Evolutionary conservation across 2,888 invertebrate species (phyloP).

Genomic region (Cephus runcator): DNA sequence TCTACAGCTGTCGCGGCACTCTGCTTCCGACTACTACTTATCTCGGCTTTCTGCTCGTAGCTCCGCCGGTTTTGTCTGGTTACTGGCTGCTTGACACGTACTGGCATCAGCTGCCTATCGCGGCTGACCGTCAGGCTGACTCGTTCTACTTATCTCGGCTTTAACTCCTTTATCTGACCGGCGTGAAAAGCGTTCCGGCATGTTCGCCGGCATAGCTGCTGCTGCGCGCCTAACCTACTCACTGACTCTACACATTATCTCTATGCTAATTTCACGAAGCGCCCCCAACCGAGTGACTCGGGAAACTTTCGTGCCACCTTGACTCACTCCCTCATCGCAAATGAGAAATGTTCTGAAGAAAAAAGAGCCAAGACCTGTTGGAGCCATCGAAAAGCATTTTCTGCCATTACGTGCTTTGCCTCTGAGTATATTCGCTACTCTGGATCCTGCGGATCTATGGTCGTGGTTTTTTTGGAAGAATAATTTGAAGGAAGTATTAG

Average conservation of each 20-base stretch:
- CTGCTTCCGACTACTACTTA: slow-evolving; percentile 3
- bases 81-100: neutral
- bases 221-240: slow-evolving; percentile 10
- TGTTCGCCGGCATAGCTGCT: slow-evolving; percentile 12
- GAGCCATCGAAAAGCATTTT: neutral
- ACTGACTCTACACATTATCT: slow-evolving; percentile 51
- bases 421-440: neutral
- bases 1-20: slow-evolving; percentile 17
- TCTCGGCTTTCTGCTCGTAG: slow-evolving; percentile 2
- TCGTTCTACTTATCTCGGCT: slow-evolving; percentile 38
- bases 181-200: slow-evolving; percentile 37
- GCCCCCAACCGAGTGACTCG: slow-evolving; percentile 13
- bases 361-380: neutral
- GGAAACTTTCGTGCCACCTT: neutral
- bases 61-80: neutral
- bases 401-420: neutral
- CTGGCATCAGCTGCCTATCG: slow-evolving; percentile 33
- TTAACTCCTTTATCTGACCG: slow-evolving; percentile 10
- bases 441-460: neutral
- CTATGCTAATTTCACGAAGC: slow-evolving; percentile 56
- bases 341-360: neutral
- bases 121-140: slow-evolving; percentile 31
- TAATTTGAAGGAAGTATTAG: neutral
- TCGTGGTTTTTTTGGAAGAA: neutral
- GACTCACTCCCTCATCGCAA: neutral